These are phyloP conservation scores for Aurelia sp. DNA, from an alignment of 30 jellyfish, hydroid and myxozoan genomes.

Conservation along the genomic window DNA sequence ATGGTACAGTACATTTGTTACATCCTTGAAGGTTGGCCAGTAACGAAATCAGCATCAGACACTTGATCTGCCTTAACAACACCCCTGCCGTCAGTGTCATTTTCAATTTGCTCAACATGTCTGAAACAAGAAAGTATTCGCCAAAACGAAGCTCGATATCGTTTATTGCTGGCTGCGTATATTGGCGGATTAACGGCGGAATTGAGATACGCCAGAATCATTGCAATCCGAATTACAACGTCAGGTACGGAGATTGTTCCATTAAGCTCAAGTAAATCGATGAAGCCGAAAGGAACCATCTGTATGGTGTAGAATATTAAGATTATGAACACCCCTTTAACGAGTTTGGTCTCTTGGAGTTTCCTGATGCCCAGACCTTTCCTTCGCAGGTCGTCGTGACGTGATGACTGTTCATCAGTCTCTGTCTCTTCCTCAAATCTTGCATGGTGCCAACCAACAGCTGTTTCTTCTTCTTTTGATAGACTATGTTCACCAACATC, in stretches of 20 bases:
- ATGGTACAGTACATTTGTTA: no score
- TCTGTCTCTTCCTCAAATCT: no score
- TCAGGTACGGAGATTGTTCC: slow-evolving; percentile 6
- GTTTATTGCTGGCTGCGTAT: slow-evolving; percentile 43
- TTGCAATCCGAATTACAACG: slow-evolving; percentile 17
- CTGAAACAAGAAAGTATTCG: slow-evolving; percentile 13
- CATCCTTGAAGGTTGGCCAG: no score
- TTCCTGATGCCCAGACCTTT: no score
- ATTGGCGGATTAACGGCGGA: slow-evolving; percentile 66
- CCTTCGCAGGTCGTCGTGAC: no score
- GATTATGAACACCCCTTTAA: slow-evolving; percentile 26
- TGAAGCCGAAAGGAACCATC: slow-evolving; percentile 45
- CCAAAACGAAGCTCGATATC: slow-evolving; percentile 28
- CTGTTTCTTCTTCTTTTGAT: no score
- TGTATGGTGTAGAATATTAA: slow-evolving; percentile 16
- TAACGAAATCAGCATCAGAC: no score
- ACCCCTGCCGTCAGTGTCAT: no score
- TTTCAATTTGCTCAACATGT: background rate
- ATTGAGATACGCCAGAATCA: slow-evolving; percentile 33
- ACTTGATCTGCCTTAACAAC: no score
- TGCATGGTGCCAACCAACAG: no score
- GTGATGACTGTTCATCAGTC: no score
- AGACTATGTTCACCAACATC: no score
- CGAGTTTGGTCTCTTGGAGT: slow-evolving; percentile 30
- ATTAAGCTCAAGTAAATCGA: slow-evolving; percentile 17